phyloP scores from a whole-genome alignment of 2,113 vertebrate genomes.

The rabbit (Oryctolagus cuniculus) region DNA sequence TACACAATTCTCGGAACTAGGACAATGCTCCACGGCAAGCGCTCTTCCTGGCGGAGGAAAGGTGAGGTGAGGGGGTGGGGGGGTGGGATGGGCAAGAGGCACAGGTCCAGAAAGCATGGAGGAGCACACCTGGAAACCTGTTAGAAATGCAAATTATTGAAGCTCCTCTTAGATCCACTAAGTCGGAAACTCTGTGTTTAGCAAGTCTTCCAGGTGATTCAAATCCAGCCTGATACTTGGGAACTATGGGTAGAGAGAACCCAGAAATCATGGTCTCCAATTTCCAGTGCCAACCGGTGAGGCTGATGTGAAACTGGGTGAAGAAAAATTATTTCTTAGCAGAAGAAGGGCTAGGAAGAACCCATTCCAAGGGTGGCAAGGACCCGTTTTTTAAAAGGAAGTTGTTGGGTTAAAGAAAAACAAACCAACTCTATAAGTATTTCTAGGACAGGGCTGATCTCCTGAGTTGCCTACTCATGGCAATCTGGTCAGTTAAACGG shows the following conservation, averaged over 20 bases:
- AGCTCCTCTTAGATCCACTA: neutral
- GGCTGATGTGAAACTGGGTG: neutral
- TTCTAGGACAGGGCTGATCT: neutral
- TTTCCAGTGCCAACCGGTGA: neutral
- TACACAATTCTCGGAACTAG: neutral
- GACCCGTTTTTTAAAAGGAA: slow-evolving; percentile 41
- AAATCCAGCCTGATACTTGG: neutral
- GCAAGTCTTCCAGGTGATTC: neutral
- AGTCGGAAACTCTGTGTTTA: neutral
- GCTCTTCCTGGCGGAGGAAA: no score
- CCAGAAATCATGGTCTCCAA: neutral
- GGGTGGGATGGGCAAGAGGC: neutral
- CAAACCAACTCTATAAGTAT: neutral
- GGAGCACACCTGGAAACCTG: neutral
- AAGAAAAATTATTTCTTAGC: neutral
- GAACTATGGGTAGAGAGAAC: neutral
- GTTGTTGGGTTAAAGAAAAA: neutral
- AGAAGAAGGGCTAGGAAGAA: neutral
- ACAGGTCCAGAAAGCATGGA: neutral
- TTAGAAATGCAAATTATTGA: neutral
- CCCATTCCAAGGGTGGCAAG: neutral
- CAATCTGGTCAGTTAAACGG: neutral
- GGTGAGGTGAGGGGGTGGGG: neutral
- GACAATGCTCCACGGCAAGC: neutral
- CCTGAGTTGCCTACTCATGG: neutral